Base-by-base conservation (phyloP, 2,797 vertebrate species). In the Propithecus perrieri region DNA sequence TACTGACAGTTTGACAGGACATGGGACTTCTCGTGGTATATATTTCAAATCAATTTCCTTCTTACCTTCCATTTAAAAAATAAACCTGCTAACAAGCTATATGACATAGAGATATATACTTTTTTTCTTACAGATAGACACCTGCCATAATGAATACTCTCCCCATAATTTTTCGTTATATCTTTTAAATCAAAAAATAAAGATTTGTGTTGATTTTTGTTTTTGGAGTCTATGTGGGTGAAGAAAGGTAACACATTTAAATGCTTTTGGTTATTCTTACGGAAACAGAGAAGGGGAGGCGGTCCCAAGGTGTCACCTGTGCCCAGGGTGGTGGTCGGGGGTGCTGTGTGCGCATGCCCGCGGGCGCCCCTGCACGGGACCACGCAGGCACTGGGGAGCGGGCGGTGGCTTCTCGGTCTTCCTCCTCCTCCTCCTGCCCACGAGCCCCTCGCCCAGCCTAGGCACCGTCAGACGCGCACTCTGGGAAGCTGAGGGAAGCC, bases 151-250 rank as follows among this genome's bases (percentile, higher is more conserved):
- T 69, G 95, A 97, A 90, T 90, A 96, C 90, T 97, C 93, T 97
- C 63, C 96, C 94, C 79, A 50, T 96, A 84, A 55, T 91, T 97
- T 95, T 90, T 97, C 71, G 41, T 94, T 97, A 95, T 97, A 96
- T 96, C 85, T 95, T 97, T 97, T 94, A 98, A 98, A 98, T 97
- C 94, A 98, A 98, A 98, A 98, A 98, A 98, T 98, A 98, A 98
- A 98, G 94, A 98, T 98, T 97, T 98, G 95, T 94, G 91, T 93
- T 53, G 94, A 71, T 83, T 95, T 97, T 65, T 57, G 71, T 91
- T 93, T 94, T 91, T 76, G 89, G 94, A 96, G 93, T 97, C 93
- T 95, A 3, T 71, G 55, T 67, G 97, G 17, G 63, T 92, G 85
- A 96, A 95, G 93, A 94, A 97, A 96, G 80, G 76, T 85, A 89